Conservation (phyloP, 2,888 invertebrate species). For the Dolichopus griseipennis region DNA sequence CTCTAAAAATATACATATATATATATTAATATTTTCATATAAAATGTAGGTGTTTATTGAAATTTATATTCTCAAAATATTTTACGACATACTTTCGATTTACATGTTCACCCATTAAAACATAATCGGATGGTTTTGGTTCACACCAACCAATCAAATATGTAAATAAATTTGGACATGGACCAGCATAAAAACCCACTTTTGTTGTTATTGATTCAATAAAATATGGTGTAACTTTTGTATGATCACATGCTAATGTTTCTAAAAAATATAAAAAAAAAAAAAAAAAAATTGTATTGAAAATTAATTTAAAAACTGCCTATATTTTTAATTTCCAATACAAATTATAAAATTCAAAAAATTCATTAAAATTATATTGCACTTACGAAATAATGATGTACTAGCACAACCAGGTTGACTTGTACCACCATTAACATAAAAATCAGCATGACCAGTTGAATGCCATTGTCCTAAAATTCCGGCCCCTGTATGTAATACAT, state of each 20-base stretch:
- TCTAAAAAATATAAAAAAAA: constrained; percentile 46
- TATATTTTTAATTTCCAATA: not conserved
- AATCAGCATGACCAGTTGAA: constrained; percentile 79
- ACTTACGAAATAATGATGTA: constrained; percentile 70
- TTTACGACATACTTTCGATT: constrained; percentile 53
- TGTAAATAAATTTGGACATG: constrained; percentile 72
- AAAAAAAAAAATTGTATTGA: not conserved
- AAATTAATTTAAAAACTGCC: not conserved
- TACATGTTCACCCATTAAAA: constrained; percentile 79
- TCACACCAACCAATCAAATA: constrained; percentile 78
- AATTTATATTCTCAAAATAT: too few relatives aligned
- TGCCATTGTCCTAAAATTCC: constrained; percentile 86
- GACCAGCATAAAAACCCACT: constrained; percentile 76
- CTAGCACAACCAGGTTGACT: constrained; percentile 81
- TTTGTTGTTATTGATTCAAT: constrained; percentile 77
- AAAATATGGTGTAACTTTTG: constrained; percentile 82
- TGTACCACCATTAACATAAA: constrained; percentile 78
- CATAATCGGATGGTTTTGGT: constrained; percentile 68
- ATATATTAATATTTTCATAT: not conserved
- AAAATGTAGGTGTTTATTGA: not conserved
- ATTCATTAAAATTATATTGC: not conserved
- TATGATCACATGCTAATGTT: constrained; percentile 81
- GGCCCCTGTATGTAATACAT: constrained; percentile 75
- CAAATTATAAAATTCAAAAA: not conserved
- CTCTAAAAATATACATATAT: constrained; percentile 45